Conservation (phyloP, 2,888 invertebrate genomes). For the Zelleria hepariella region DNA sequence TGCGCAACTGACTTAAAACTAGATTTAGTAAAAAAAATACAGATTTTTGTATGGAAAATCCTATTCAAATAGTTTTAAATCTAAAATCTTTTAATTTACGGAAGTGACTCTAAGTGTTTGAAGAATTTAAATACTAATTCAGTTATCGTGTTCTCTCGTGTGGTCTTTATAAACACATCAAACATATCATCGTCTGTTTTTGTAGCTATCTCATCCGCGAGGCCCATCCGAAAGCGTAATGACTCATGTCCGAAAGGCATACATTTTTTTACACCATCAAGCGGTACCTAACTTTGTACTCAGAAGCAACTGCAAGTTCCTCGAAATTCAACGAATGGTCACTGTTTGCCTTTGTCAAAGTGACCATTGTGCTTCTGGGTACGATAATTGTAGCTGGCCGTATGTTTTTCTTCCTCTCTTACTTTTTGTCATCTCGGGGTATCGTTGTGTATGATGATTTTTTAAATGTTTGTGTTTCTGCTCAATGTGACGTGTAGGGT, state of each 20-base stretch:
- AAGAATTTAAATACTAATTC: not conserved
- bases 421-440: not conserved
- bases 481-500: conserved; percentile 53
- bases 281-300: not conserved
- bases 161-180: not conserved
- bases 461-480: conserved; percentile 68
- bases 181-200: not conserved
- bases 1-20: too few species aligned
- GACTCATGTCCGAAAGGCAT: not conserved
- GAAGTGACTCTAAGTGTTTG: not conserved
- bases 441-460: conserved; percentile 49
- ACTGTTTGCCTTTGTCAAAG: conserved; percentile 52
- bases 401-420: conserved; percentile 33
- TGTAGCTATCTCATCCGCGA: not conserved
- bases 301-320: not conserved
- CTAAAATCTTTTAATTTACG: too few species aligned
- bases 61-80: too few species aligned
- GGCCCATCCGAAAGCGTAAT: not conserved
- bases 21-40: too few species aligned
- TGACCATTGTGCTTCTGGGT: conserved; percentile 47
- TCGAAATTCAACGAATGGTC: not conserved
- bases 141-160: not conserved
- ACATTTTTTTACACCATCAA: not conserved
- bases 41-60: too few species aligned
- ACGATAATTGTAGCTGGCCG: conserved; percentile 44